Conservation (phyloP, 2,113 vertebrate species). For the Bucco capensis region DNA sequence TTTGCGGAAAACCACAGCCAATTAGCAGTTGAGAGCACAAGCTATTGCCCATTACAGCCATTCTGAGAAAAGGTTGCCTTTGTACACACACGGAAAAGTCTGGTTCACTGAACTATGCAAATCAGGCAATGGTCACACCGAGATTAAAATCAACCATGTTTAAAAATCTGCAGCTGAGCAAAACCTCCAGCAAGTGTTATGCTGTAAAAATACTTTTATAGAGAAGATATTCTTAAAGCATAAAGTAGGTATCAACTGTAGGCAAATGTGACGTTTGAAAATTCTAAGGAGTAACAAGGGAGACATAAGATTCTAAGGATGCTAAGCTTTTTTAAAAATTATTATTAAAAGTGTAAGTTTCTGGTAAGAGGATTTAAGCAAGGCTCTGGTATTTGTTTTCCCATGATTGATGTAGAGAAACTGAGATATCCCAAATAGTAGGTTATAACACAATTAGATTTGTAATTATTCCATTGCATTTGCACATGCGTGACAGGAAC, state of each 20-base stretch:
- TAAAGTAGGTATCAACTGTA: not conserved
- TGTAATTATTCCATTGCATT: not conserved
- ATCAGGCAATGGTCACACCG: not conserved
- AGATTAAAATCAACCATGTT: not conserved
- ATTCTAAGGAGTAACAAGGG: not conserved
- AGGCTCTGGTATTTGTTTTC: not conserved
- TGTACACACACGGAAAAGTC: not conserved
- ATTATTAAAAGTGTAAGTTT: not conserved
- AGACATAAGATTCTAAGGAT: not conserved
- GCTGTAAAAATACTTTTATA: not conserved
- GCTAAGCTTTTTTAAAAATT: not conserved
- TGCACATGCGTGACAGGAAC: not conserved
- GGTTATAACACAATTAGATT: not conserved
- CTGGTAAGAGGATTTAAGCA: not conserved
- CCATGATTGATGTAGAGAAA: not conserved
- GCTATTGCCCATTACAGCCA: conserved; percentile 2
- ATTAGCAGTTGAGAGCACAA: conserved; percentile 19
- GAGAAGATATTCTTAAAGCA: not conserved
- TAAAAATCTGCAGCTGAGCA: not conserved
- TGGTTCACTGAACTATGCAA: not conserved
- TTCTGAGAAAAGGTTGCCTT: not conserved
- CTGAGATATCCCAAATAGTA: not conserved
- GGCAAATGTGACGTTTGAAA: not conserved
- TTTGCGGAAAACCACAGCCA: conserved; percentile 9
- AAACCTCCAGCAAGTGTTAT: not conserved